Evolutionary conservation across 2,888 invertebrate genomes (phyloP).

Genomic region (Melanostoma mellinum): DNA sequence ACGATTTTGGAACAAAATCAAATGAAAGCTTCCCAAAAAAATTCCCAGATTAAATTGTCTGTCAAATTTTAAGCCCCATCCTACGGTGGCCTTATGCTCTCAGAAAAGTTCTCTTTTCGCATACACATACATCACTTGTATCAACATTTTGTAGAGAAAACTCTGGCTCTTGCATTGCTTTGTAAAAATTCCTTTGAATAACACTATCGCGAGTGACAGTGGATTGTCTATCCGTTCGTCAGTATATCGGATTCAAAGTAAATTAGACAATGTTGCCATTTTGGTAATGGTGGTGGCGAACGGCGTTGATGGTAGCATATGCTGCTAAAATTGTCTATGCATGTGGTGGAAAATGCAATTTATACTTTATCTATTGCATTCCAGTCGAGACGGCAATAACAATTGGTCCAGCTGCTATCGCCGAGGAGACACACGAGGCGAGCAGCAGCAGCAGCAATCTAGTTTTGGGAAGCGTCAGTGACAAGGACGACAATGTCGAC

Average conservation of each 20-base stretch:
- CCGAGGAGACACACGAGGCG: conserved; percentile 44
- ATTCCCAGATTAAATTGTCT: too few species aligned
- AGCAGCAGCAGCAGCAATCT: conserved; percentile 20
- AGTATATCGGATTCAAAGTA: conserved; percentile 69
- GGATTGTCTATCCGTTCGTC: conserved; percentile 66
- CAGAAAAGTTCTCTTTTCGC: too few species aligned
- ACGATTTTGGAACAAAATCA: too few species aligned
- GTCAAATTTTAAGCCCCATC: too few species aligned
- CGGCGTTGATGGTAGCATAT: conserved; percentile 17
- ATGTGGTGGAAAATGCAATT: conserved; percentile 54
- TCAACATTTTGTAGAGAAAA: too few species aligned
- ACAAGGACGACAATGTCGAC: conserved; percentile 15
- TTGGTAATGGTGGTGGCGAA: conserved; percentile 30
- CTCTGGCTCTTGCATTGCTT: too few species aligned
- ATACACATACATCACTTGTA: too few species aligned
- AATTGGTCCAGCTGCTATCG: conserved; percentile 55
- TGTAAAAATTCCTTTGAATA: conserved; percentile 19
- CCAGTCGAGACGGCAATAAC: conserved; percentile 68
- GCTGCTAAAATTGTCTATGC: conserved; percentile 9
- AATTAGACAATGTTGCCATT: conserved; percentile 68
- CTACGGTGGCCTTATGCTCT: too few species aligned
- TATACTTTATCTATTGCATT: conserved; percentile 68
- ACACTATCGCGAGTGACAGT: conserved; percentile 69
- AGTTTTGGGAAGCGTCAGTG: background rate
- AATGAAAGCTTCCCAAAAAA: too few species aligned